Percentiles rank a stretch among this genome's conserved stretches.
Evolutionary conservation across 1,140 invertebrate species (phyloP).

Genomic region (Euura saliciscinereae): DNA sequence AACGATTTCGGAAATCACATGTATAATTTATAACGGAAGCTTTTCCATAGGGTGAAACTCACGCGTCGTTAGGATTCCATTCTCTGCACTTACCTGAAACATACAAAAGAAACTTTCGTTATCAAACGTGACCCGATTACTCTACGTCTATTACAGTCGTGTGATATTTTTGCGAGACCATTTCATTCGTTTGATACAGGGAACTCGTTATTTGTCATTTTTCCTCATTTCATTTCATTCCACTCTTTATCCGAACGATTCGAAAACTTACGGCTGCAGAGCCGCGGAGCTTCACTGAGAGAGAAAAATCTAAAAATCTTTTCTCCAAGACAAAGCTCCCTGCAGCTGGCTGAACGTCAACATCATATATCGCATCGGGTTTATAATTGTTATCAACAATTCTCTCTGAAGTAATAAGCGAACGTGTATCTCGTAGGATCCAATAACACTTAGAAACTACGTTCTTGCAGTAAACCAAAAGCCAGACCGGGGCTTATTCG

Average conservation of each 20-base stretch:
- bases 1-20: too few relatives aligned
- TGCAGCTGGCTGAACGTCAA: not conserved
- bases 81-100: not conserved
- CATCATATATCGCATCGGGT: not conserved
- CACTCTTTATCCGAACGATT: too few relatives aligned
- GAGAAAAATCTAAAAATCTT: not conserved
- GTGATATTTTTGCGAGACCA: too few relatives aligned
- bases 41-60: too few relatives aligned
- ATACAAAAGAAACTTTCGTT: not conserved
- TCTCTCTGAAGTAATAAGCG: not conserved
- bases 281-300: not conserved
- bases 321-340: not conserved
- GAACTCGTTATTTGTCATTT: too few relatives aligned
- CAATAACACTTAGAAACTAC: slow-evolving; percentile 14
- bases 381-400: not conserved
- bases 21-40: too few relatives aligned
- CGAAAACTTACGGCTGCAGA: too few relatives aligned
- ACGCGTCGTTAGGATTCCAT: too few relatives aligned
- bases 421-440: not conserved
- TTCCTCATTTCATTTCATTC: too few relatives aligned
- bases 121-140: too few relatives aligned
- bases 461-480: slow-evolving; percentile 9
- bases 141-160: too few relatives aligned
- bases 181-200: too few relatives aligned
- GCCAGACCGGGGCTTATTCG: not conserved